A percentile compares a stretch with the other conserved stretches of the same genome.
phyloP scores from a whole-genome alignment of 1,140 invertebrate genomes.

The Trissolcus basalis region DNA sequence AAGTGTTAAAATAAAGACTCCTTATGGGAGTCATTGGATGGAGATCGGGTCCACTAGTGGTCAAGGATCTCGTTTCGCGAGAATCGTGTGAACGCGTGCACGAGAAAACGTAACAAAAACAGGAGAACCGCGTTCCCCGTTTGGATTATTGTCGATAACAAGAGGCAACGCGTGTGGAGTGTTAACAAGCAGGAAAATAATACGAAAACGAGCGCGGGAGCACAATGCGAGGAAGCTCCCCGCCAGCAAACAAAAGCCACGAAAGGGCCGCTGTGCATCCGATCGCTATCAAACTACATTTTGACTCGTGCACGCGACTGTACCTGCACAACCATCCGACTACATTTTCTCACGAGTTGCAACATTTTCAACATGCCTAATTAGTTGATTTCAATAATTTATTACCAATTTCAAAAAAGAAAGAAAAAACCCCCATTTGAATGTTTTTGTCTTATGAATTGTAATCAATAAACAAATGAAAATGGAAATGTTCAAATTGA shows the following conservation, averaged over 20 bases:
- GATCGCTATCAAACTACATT: slow-evolving; percentile 41
- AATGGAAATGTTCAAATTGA: too few species aligned
- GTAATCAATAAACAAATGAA: too few species aligned
- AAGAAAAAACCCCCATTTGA: too few species aligned
- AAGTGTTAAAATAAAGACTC: too few species aligned
- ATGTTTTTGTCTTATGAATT: too few species aligned
- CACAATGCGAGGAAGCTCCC: slow-evolving; percentile 26
- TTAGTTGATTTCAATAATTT: too few species aligned
- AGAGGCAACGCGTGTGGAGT: slow-evolving; percentile 49
- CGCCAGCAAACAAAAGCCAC: slow-evolving; percentile 28
- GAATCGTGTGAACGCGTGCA: slow-evolving; percentile 51
- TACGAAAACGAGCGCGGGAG: slow-evolving; percentile 13
- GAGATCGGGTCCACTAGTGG: slow-evolving; percentile 47
- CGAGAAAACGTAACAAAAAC: slow-evolving; percentile 35
- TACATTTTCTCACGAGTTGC: too few species aligned
- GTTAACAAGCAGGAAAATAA: slow-evolving; percentile 54
- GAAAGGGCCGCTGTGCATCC: slow-evolving; percentile 30
- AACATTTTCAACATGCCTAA: too few species aligned
- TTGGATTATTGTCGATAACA: slow-evolving; percentile 58
- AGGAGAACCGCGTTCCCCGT: slow-evolving; percentile 19
- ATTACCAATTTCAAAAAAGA: too few species aligned
- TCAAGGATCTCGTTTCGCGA: slow-evolving; percentile 51
- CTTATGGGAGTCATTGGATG: too few species aligned
- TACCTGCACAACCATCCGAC: too few species aligned
- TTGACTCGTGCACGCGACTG: slow-evolving; percentile 37